Evolutionary conservation across 1,140 invertebrate genomes (phyloP), one percentile per base, ranked within the genome.

Genomic region (Drosophila nigrodunni): DNA sequence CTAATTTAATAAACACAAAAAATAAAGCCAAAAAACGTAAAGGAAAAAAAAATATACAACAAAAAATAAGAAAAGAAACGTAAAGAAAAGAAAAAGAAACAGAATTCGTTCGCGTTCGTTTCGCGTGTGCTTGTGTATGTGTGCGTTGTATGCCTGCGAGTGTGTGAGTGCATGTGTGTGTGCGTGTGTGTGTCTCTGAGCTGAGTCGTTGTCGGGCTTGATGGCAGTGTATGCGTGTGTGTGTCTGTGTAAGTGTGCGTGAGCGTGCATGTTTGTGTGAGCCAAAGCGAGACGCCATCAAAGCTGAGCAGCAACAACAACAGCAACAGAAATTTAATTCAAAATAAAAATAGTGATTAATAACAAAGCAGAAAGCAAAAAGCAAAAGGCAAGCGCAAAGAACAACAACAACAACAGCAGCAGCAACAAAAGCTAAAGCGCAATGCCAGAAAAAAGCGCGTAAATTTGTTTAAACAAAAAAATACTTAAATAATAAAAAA

Each of bases 301-400:
- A 77, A 83, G 81, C 81, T 82, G 80, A 83, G 80, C 80, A 64
- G 78, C 54, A 44, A 43, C 80, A 75, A 71, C 80, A 65, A 82
- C 60, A 46, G 50, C 81, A 73, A 47, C 43, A 69, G 57, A 78
- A 81, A 90, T 78, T 76, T 80, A 89, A 85, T 89, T 78, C 85
- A 90, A 90, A 89, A 86, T 89, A 90, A 90, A 89, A 89, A 89
- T 83, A 81, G 86, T 89, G 85, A 89, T 90, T 90, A 89, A 89
- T 90, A 89, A 90, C 85, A 86, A 89, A 79, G 52, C 68, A 64
- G 25, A 65, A 39, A 64, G 60, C 62, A 30, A 62, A 72, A 43
- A 69, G 49, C 57, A 67, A 50, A 30, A 30, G 6, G 25, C 68
- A 64, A 65, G 34, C 59, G 60, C 58, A 25, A 62, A 72, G 49